Conservation (phyloP, 2,113 vertebrate species). For the Gobiocypris rarus region DNA sequence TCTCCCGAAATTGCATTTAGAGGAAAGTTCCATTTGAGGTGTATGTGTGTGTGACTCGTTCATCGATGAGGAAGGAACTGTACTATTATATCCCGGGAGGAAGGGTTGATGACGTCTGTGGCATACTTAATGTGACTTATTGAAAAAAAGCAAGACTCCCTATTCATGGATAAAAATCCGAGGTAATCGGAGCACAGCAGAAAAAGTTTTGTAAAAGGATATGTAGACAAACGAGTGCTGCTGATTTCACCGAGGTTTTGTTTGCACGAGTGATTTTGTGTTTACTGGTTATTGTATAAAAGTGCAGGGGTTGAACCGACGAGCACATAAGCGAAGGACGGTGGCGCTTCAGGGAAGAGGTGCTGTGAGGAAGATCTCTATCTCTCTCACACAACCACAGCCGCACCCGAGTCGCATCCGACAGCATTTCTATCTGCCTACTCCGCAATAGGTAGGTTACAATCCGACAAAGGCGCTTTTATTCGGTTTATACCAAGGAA, state of each 20-base stretch:
- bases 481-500: conserved; percentile 48
- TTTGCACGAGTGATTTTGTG: conserved; percentile 74
- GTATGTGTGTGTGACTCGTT: conserved; percentile 82
- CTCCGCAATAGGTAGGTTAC: conserved; percentile 78
- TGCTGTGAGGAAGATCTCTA: conserved; percentile 77
- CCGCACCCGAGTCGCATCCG: conserved; percentile 73
- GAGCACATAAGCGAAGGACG: conserved; percentile 78
- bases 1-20: conserved; percentile 67
- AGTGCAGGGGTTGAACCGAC: conserved; percentile 80
- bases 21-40: conserved; percentile 84
- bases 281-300: conserved; percentile 74
- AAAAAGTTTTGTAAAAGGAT: conserved; percentile 85
- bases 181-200: conserved; percentile 86
- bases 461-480: conserved; percentile 45
- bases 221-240: conserved; percentile 82
- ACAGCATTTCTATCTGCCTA: conserved; percentile 70
- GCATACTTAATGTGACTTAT: conserved; percentile 96
- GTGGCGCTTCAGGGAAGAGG: conserved; percentile 83
- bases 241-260: conserved; percentile 73
- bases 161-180: conserved; percentile 96
- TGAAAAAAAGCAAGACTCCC: conserved; percentile 84
- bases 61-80: conserved; percentile 89
- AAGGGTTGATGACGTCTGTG: conserved; percentile 98
- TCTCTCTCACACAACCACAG: conserved; percentile 69
- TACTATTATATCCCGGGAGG: conserved; percentile 96